phyloP scores from a whole-genome alignment of 2,888 invertebrate species.

The Caenorhabditis virilis region DNA sequence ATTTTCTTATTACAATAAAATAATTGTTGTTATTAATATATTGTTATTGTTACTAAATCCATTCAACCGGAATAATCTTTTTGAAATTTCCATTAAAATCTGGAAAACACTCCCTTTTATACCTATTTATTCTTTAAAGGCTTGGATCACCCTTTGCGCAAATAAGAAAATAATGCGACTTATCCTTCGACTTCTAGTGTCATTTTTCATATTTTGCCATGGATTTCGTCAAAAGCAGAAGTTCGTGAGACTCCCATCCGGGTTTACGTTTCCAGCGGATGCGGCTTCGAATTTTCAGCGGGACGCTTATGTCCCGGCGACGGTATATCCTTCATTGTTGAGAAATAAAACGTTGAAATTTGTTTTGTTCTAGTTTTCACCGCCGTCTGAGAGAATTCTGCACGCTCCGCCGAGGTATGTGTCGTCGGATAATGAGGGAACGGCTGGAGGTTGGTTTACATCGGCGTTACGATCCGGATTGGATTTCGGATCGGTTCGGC shows the following conservation, averaged over 20 bases:
- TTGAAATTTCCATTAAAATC: neutral
- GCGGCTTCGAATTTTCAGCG: conserved; percentile 31
- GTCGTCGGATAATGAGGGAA: conserved; percentile 1
- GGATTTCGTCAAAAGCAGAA: conserved; percentile 20
- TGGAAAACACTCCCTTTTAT: no score
- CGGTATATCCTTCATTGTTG: conserved; percentile 8
- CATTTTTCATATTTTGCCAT: no score
- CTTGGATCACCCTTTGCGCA: no score
- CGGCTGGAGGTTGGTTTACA: no score
- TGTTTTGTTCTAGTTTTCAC: conserved; percentile 12
- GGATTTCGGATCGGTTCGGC: neutral
- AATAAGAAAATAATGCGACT: no score
- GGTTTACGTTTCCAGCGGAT: conserved; percentile 29
- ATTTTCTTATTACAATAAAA: neutral
- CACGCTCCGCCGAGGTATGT: conserved; percentile 20
- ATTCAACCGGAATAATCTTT: neutral
- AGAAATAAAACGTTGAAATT: neutral
- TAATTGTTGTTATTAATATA: neutral
- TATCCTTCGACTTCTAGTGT: no score
- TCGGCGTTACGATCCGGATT: no score
- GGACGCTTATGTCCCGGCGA: conserved; percentile 21
- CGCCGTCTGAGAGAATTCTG: conserved; percentile 20
- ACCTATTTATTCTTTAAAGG: no score
- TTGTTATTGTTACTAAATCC: neutral
- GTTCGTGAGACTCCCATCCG: conserved; percentile 29